phyloP scores from a whole-genome alignment of 2,888 invertebrate species.

The Urechis unicinctus region DNA sequence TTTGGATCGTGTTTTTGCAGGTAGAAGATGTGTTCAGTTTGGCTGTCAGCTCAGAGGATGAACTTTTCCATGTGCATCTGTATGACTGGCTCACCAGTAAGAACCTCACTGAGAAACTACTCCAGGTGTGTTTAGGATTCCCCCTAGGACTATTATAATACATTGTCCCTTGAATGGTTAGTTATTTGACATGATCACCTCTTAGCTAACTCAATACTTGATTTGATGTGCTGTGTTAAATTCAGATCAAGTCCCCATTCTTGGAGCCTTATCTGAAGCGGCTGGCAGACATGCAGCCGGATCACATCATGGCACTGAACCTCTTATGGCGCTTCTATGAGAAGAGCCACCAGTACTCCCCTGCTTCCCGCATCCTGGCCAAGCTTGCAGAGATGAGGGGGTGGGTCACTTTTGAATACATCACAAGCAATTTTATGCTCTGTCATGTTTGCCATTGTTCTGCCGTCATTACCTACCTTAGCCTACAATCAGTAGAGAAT shows the following conservation, averaged over 20 bases:
- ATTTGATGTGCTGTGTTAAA: neutral
- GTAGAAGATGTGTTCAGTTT: constrained; percentile 54
- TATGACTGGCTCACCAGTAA: constrained; percentile 82
- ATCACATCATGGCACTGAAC: constrained; percentile 64
- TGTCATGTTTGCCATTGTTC: too few species aligned
- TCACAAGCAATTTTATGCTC: too few species aligned
- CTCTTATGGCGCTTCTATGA: constrained; percentile 95
- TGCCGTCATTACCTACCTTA: too few species aligned
- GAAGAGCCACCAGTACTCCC: constrained; percentile 80
- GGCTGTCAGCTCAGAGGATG: constrained; percentile 62
- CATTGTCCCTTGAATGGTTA: too few species aligned
- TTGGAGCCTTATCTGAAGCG: constrained; percentile 69
- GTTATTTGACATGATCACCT: too few species aligned
- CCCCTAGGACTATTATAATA: too few species aligned
- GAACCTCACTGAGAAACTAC: constrained; percentile 52
- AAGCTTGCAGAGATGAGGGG: constrained; percentile 68
- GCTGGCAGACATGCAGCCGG: constrained; percentile 24
- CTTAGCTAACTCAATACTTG: neutral
- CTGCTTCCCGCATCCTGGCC: constrained; percentile 84
- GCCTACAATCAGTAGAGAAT: neutral
- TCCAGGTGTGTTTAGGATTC: too few species aligned
- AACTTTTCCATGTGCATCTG: constrained; percentile 80
- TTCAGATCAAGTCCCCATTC: constrained; percentile 57
- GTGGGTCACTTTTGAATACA: too few species aligned
- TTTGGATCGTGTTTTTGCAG: too few species aligned